Conservation (phyloP, 2,113 vertebrate genomes). For the Caloenas nicobarica region DNA sequence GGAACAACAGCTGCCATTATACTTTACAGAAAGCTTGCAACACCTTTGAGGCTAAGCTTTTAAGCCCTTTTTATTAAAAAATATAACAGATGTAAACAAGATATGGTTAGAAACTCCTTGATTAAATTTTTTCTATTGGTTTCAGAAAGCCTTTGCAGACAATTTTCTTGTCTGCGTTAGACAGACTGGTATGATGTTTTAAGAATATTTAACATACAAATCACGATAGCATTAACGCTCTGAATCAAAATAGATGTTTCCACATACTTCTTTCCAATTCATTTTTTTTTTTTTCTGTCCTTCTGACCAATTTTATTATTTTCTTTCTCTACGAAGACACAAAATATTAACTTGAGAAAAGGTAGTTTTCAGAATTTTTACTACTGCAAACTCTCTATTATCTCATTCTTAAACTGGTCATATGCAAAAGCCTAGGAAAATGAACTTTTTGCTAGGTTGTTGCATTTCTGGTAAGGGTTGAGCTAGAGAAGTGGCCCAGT, state of each 20-base stretch:
- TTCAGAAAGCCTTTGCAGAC: constrained; percentile 23
- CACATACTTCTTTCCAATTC: neutral
- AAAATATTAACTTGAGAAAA: neutral
- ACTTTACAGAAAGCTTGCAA: constrained; percentile 41
- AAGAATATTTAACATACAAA: neutral
- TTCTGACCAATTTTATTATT: neutral
- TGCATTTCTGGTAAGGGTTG: neutral
- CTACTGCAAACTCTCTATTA: neutral
- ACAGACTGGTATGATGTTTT: neutral
- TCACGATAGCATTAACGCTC: neutral
- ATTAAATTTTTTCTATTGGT: constrained; percentile 42
- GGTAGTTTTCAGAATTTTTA: neutral
- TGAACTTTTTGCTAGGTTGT: neutral
- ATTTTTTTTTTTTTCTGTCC: no score
- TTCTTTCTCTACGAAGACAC: neutral
- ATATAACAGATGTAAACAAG: constrained; percentile 59
- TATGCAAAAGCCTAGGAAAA: neutral
- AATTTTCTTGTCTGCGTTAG: neutral
- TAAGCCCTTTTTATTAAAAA: constrained; percentile 76
- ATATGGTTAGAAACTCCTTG: constrained; percentile 15
- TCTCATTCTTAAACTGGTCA: neutral
- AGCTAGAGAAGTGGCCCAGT: neutral
- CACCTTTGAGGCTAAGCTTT: constrained; percentile 67
- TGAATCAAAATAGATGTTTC: neutral
- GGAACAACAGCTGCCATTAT: constrained; percentile 64